Evolutionary conservation across 2,888 invertebrate genomes (phyloP), one percentile per base, ranked within the genome.

Genomic region (Smittia sp.): DNA sequence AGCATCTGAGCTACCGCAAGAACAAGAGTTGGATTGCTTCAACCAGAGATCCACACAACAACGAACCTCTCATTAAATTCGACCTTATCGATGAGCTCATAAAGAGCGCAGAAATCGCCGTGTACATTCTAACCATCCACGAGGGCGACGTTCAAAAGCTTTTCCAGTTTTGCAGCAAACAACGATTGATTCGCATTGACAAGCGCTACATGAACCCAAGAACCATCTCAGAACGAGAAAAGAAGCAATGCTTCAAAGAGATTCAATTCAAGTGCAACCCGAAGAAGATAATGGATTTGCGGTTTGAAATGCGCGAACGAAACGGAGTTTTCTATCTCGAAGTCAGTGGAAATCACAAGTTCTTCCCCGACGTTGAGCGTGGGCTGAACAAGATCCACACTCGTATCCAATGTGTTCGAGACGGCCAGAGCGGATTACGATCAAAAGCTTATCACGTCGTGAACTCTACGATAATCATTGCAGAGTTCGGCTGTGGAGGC

Each of bases 91-190:
- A 24, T 2, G 4, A 63, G 1, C 63, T 63, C 27, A 27, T 1
- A 25, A 63, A 63, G 24, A 9, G 27, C 25, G 63, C 63, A n/a
- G 11, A 63, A 25, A 24, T 27, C 13, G 63, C 63, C 3, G 4
- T 63, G 7, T 63, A 63, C 25, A 63, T 63, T n/a, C 27, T 63
- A 2, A 2, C 63, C 4, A 9, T 63, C 27, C 63, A 63, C 15
- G 63, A 63, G 6, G 63, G 63, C 4, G 63, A 63, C 25, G 22
- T 63, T 27, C 24, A 25, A 25, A 63, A 63, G 20, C 24, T 63
- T 3, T 63, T 63, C 11, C 1, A 63, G 9, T 63, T 63, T n/a
- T 11, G 25, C 22, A 63, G 22, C 25, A 63, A 63, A 25, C 24
- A 1, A n/a, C 25, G 63, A 4, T 6, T 63, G 27, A 27, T 63